Percentiles rank a stretch among this genome's conserved stretches.
Evolutionary conservation across 2,888 invertebrate species (phyloP).

Genomic region (Hirudinaria manillensis): DNA sequence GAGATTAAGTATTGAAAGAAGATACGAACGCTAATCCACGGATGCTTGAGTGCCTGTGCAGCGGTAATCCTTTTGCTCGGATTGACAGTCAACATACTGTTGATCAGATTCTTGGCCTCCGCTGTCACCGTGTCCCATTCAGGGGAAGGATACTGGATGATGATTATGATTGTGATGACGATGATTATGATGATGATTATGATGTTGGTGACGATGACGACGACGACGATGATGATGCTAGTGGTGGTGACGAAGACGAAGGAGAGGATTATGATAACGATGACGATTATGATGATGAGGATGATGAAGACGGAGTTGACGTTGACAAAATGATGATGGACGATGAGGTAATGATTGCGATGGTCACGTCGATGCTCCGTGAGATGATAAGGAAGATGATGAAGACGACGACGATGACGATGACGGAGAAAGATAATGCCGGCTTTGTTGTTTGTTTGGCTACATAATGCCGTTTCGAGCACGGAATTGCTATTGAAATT

Average conservation of each 20-base stretch:
- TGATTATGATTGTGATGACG: constrained; percentile 31
- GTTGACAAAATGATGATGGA: no score
- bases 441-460: no score
- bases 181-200: constrained; percentile 40
- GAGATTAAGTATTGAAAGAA: background rate
- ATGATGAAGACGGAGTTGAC: no score
- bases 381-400: no score
- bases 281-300: background rate
- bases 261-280: no score
- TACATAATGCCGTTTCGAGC: no score
- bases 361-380: no score
- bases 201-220: constrained; percentile 39
- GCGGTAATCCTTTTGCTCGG: constrained; percentile 97
- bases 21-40: constrained; percentile 91
- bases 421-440: no score
- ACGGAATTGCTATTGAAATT: no score
- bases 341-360: no score
- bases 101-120: constrained; percentile 97
- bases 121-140: constrained; percentile 99
- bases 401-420: no score
- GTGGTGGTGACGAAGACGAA: constrained; percentile 19
- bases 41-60: constrained; percentile 94
- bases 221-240: constrained; percentile 38
- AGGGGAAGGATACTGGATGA: constrained; percentile 84
- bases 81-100: constrained; percentile 98